phyloP scores from a whole-genome alignment of 2,113 vertebrate genomes.

The Cettia cetti region DNA sequence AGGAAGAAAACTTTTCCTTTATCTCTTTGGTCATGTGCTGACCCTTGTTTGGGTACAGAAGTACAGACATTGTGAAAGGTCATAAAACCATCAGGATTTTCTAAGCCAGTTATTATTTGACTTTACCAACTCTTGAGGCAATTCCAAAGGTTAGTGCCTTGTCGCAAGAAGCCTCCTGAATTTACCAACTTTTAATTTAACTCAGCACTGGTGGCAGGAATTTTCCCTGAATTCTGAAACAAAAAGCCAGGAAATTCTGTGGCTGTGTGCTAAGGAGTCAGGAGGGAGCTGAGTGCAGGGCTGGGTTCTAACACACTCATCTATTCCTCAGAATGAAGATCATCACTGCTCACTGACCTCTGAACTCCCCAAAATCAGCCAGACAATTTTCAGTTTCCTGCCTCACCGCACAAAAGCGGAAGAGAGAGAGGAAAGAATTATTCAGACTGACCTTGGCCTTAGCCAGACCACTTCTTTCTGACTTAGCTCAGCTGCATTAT shows the following conservation, averaged over 20 bases:
- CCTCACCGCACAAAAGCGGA: not conserved
- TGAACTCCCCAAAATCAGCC: not conserved
- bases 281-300: not conserved
- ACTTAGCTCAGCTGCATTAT: not conserved
- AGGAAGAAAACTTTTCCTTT: not conserved
- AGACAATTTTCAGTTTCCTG: slow-evolving; percentile 7
- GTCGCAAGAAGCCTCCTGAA: not conserved
- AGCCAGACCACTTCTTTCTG: not conserved
- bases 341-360: not conserved
- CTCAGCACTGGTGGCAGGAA: not conserved
- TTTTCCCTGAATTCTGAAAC: not conserved
- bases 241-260: not conserved
- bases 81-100: slow-evolving; percentile 39
- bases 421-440: not conserved
- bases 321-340: not conserved
- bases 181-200: not conserved
- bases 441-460: not conserved
- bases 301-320: not conserved
- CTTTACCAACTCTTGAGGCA: not conserved
- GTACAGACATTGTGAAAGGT: slow-evolving; percentile 12
- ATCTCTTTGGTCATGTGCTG: not conserved
- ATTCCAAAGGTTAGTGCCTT: slow-evolving; percentile 45
- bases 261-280: not conserved
- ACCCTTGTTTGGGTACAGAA: slow-evolving; percentile 43
- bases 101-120: not conserved